Percentiles rank a stretch among this genome's conserved stretches.
Evolutionary conservation across 2,797 vertebrate genomes (phyloP).

Genomic region (Clarias laeviceps): DNA sequence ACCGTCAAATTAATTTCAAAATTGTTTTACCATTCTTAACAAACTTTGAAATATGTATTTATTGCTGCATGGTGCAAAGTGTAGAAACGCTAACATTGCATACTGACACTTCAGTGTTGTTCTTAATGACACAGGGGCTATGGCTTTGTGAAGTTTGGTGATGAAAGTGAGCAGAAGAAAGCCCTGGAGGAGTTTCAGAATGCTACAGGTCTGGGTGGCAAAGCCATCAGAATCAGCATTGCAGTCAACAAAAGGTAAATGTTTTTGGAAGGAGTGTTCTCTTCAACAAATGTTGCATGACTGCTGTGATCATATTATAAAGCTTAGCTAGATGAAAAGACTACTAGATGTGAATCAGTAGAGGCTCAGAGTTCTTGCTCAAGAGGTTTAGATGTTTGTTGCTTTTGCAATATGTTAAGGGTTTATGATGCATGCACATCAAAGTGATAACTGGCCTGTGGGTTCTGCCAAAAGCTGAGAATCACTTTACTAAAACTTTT

Average conservation of each 20-base stretch:
- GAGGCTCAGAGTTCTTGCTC: not conserved
- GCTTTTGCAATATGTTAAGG: not conserved
- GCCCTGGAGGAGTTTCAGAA: slow-evolving; percentile 92
- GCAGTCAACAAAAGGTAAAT: slow-evolving; percentile 88
- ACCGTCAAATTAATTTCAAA: slow-evolving; percentile 78
- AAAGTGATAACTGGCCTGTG: not conserved
- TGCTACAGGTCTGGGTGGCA: slow-evolving; percentile 83
- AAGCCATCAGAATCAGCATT: slow-evolving; percentile 86
- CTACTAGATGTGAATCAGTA: not conserved
- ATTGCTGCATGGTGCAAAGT: slow-evolving; percentile 66
- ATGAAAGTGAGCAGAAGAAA: slow-evolving; percentile 90
- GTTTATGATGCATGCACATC: not conserved
- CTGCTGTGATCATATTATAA: not conserved
- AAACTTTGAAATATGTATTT: slow-evolving; percentile 69
- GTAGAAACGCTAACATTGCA: slow-evolving; percentile 21
- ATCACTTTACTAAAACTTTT: not conserved
- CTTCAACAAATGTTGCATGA: not conserved
- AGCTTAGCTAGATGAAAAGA: too few species aligned
- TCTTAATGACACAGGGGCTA: slow-evolving; percentile 80
- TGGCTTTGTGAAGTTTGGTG: slow-evolving; percentile 89
- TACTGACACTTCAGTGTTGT: slow-evolving; percentile 59
- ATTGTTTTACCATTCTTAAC: slow-evolving; percentile 65
- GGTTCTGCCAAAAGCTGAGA: not conserved
- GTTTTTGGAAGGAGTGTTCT: not conserved
- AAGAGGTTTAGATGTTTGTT: not conserved